Conservation (phyloP, 2,888 invertebrate genomes). For the Scotopteryx bipunctaria region DNA sequence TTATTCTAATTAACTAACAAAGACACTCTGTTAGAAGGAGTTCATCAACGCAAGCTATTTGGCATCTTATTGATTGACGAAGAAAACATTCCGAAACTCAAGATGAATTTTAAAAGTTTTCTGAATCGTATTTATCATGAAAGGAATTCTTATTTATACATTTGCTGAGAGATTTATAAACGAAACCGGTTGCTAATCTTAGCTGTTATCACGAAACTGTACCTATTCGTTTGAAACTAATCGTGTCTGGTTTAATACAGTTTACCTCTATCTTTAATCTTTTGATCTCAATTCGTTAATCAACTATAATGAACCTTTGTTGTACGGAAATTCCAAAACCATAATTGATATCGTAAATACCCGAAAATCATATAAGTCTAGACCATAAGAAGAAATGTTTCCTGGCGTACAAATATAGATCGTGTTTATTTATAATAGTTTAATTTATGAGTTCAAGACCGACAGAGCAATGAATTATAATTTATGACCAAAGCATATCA, state of each 20-base stretch:
- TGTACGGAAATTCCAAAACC: not conserved
- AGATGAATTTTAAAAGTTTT: slow-evolving; percentile 1
- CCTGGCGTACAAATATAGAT: not conserved
- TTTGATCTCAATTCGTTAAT: slow-evolving; percentile 6
- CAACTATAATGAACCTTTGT: slow-evolving; percentile 3
- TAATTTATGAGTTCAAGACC: slow-evolving; percentile 40
- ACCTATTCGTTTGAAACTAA: slow-evolving; percentile 12
- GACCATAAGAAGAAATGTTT: not conserved
- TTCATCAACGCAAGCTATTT: slow-evolving; percentile 17
- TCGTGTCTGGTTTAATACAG: slow-evolving; percentile 8
- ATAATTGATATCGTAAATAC: slow-evolving; percentile 1
- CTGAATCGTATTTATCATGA: not conserved
- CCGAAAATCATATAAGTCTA: not conserved
- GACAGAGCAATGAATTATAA: slow-evolving; percentile 56
- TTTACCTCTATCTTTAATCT: not conserved
- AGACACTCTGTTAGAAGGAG: slow-evolving; percentile 19
- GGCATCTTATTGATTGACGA: slow-evolving; percentile 5
- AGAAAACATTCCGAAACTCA: not conserved
- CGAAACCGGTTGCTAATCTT: slow-evolving; percentile 4
- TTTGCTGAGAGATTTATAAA: slow-evolving; percentile 17
- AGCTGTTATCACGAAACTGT: slow-evolving; percentile 6
- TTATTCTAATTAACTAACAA: slow-evolving; percentile 30
- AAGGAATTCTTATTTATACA: slow-evolving; percentile 6
- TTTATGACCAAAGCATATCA: slow-evolving; percentile 59
- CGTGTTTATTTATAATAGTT: slow-evolving; percentile 1